phyloP scores from a whole-genome alignment of 2,888 invertebrate species.

The Meandrusa payeni region DNA sequence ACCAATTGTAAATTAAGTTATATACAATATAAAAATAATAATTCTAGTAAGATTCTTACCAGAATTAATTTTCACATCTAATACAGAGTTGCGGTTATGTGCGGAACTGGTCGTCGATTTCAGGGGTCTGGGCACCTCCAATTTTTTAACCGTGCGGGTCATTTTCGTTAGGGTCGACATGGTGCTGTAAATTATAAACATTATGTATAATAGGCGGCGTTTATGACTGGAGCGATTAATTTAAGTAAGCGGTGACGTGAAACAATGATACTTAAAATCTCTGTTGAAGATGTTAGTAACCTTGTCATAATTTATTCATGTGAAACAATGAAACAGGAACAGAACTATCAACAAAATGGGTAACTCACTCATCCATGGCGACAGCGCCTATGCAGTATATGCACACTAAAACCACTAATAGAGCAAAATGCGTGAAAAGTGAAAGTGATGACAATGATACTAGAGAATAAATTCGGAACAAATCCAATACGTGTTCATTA shows the following conservation, averaged over 20 bases:
- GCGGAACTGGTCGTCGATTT: slow-evolving; percentile 82
- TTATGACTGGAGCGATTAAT: not conserved
- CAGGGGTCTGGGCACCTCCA: slow-evolving; percentile 87
- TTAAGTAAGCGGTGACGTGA: slow-evolving; percentile 30
- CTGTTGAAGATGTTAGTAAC: slow-evolving; percentile 61
- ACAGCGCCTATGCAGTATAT: slow-evolving; percentile 52
- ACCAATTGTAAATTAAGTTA: too few species aligned
- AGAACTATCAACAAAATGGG: slow-evolving; percentile 45
- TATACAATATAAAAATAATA: slow-evolving; percentile 5
- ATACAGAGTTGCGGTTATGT: slow-evolving; percentile 73
- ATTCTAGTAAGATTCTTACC: slow-evolving; percentile 51
- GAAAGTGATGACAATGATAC: slow-evolving; percentile 80
- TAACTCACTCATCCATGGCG: slow-evolving; percentile 79
- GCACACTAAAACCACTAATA: slow-evolving; percentile 65
- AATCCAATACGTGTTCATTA: slow-evolving; percentile 80
- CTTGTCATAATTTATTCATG: slow-evolving; percentile 59
- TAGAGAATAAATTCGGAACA: slow-evolving; percentile 78
- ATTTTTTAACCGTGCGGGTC: slow-evolving; percentile 86
- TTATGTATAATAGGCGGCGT: slow-evolving; percentile 25
- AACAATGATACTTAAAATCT: slow-evolving; percentile 52
- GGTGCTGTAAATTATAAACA: slow-evolving; percentile 56
- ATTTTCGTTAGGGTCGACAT: slow-evolving; percentile 83
- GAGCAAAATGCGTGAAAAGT: slow-evolving; percentile 72
- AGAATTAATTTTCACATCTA: slow-evolving; percentile 78
- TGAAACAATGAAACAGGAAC: slow-evolving; percentile 49